phyloP scores from a whole-genome alignment of 2,888 invertebrate genomes.

The Notodonta dromedarius region DNA sequence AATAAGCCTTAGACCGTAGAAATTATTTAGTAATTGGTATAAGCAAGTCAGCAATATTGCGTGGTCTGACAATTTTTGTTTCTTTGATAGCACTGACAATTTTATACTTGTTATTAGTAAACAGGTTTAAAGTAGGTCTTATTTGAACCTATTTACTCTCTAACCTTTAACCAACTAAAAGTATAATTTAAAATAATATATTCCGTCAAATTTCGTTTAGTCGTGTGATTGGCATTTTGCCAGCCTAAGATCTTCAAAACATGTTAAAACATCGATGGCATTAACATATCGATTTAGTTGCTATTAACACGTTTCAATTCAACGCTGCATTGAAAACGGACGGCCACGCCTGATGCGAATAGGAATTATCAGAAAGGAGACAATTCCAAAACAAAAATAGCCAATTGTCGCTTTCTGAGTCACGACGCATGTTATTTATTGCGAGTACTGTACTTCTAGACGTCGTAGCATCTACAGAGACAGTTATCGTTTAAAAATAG shows the following conservation, averaged over 20 bases:
- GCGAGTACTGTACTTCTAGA: not conserved
- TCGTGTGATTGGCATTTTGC: not conserved
- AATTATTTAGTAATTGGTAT: too few relatives aligned
- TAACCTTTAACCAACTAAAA: too few relatives aligned
- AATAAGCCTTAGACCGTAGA: too few relatives aligned
- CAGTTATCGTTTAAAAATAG: conserved; percentile 12
- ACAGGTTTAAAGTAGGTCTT: too few relatives aligned
- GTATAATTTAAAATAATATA: too few relatives aligned
- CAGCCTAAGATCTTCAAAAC: not conserved
- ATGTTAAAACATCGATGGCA: not conserved
- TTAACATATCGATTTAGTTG: not conserved
- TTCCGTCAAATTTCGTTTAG: too few relatives aligned
- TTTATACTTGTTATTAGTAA: too few relatives aligned
- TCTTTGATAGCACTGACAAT: too few relatives aligned
- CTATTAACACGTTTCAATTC: not conserved
- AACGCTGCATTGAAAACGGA: not conserved
- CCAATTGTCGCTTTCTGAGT: conserved; percentile 1
- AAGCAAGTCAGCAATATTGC: too few relatives aligned
- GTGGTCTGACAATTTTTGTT: too few relatives aligned
- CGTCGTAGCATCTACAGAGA: not conserved
- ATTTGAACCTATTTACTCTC: too few relatives aligned
- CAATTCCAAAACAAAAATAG: not conserved
- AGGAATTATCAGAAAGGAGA: conserved; percentile 1
- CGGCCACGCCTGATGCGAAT: not conserved
- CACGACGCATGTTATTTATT: not conserved